A percentile compares a stretch with the other conserved stretches of the same genome.
These are phyloP conservation scores for Crypturellus tataupa DNA, from an alignment of 2,797 vertebrate species.

Conservation along the genomic window DNA sequence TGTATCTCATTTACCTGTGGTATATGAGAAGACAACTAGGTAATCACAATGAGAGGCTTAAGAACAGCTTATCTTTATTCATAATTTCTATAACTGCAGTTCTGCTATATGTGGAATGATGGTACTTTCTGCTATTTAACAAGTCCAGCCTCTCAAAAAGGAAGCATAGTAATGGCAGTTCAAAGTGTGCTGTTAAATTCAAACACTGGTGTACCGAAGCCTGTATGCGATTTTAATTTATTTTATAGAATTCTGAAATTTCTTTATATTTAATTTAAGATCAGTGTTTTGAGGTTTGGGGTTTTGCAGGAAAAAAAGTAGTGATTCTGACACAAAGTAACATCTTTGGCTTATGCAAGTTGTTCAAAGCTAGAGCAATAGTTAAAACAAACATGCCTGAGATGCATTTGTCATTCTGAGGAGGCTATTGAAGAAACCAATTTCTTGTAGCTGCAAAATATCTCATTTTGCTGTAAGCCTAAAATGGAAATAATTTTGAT, in stretches of 20 bases:
- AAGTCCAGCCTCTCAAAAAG: background rate
- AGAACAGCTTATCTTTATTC: background rate
- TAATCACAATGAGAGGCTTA: background rate
- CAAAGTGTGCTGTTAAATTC: background rate
- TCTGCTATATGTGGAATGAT: background rate
- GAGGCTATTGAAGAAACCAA: background rate
- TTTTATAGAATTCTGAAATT: background rate
- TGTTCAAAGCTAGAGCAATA: background rate
- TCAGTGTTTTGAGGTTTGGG: background rate
- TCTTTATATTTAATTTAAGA: background rate
- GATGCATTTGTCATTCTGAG: background rate
- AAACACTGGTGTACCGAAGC: background rate
- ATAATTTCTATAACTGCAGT: background rate
- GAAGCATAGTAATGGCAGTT: background rate
- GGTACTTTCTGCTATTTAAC: background rate
- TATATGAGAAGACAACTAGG: background rate
- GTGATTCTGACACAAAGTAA: background rate
- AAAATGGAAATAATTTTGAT: background rate
- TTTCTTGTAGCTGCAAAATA: background rate
- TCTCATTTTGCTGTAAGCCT: background rate
- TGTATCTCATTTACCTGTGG: background rate
- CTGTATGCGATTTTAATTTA: background rate
- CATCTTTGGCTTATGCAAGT: background rate
- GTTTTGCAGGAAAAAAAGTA: background rate
- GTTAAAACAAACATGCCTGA: background rate